Percentiles rank a stretch among this genome's conserved stretches.
Evolutionary conservation across 2,888 invertebrate species (phyloP).

Genomic region (Kuschelorhynchus macadamiae): DNA sequence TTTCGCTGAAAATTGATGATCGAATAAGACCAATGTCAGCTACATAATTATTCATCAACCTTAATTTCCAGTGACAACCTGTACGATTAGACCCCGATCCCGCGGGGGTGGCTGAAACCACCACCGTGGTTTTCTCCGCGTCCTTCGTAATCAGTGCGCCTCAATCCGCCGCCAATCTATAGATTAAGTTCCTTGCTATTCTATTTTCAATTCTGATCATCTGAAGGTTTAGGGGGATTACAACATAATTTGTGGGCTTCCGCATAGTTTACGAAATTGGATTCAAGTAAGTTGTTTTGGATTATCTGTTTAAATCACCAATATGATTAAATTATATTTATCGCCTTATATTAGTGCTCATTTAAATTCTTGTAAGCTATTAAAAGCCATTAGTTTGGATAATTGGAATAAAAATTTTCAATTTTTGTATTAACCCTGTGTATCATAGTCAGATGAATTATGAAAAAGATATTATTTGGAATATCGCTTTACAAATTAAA

Average conservation of each 20-base stretch:
- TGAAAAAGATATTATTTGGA: no score
- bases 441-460: no score
- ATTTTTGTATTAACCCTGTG: no score
- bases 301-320: no score
- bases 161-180: conserved; percentile 44
- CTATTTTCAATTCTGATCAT: conserved; percentile 37
- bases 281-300: no score
- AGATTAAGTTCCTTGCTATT: conserved; percentile 36
- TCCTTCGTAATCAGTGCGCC: conserved; percentile 38
- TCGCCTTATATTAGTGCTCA: no score
- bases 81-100: conserved; percentile 22
- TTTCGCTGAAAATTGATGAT: no score
- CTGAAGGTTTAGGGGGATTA: conserved; percentile 20
- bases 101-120: conserved; percentile 25
- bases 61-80: conserved; percentile 38
- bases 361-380: no score
- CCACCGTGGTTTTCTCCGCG: conserved; percentile 30
- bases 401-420: no score
- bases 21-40: conserved; percentile 8
- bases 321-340: no score
- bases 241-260: conserved; percentile 18
- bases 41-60: conserved; percentile 6
- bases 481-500: no score
- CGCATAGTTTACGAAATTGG: conserved; percentile 14
- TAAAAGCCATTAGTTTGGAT: no score